These are phyloP conservation scores for Busseola fusca DNA, from an alignment of 2,888 invertebrate genomes.

Conservation along the genomic window DNA sequence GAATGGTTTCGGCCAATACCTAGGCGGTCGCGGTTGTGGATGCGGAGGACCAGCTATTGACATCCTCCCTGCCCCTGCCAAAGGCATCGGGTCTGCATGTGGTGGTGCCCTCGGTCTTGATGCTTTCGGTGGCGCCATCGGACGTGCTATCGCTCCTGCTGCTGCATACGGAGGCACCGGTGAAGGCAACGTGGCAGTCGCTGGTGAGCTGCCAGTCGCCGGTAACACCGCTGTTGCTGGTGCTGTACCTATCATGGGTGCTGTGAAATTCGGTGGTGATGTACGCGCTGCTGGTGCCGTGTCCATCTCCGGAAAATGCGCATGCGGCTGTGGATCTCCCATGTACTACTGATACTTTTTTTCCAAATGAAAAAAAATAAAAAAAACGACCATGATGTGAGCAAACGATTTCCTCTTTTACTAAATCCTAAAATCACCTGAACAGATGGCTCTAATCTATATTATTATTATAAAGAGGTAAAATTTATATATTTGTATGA, in stretches of 20 bases:
- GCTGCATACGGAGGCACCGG: constrained; percentile 43
- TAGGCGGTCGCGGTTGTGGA: too few relatives aligned
- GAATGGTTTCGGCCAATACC: too few relatives aligned
- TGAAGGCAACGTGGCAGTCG: constrained; percentile 67
- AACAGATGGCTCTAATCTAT: too few relatives aligned
- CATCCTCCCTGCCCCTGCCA: constrained; percentile 43
- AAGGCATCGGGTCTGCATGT: constrained; percentile 44
- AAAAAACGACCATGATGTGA: too few relatives aligned
- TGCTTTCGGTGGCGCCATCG: not conserved
- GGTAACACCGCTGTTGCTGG: constrained; percentile 37
- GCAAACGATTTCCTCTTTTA: too few relatives aligned
- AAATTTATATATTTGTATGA: too few relatives aligned
- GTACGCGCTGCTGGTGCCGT: constrained; percentile 3
- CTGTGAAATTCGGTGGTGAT: constrained; percentile 50
- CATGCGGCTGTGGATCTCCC: constrained; percentile 21
- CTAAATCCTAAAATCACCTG: too few relatives aligned
- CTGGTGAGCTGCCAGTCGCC: constrained; percentile 60
- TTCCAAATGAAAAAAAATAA: too few relatives aligned
- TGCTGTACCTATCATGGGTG: constrained; percentile 64
- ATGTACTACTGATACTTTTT: not conserved
- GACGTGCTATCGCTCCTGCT: not conserved
- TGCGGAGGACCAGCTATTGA: too few relatives aligned
- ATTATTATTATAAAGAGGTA: too few relatives aligned
- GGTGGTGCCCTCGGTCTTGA: constrained; percentile 2
- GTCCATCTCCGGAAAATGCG: constrained; percentile 1